A percentile compares a stretch with the other conserved stretches of the same genome.
phyloP scores from a whole-genome alignment of 2,888 invertebrate genomes.

The Neoscelio sp. region DNA sequence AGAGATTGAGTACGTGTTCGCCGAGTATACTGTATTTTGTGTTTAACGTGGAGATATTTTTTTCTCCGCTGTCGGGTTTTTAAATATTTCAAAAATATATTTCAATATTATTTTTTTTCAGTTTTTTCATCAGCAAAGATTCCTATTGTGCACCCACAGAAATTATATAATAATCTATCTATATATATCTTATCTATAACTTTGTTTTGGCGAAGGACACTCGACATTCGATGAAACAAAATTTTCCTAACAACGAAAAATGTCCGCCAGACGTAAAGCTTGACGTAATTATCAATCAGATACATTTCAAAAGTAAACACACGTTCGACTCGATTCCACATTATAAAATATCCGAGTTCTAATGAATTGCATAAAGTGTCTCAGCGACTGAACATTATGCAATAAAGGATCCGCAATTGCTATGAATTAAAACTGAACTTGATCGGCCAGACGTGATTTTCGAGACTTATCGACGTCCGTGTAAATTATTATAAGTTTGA shows the following conservation, averaged over 20 bases:
- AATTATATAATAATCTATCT: constrained; percentile 19
- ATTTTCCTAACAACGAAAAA: constrained; percentile 15
- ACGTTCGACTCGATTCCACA: background rate
- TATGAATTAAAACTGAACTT: constrained; percentile 22
- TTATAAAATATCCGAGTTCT: constrained; percentile 16
- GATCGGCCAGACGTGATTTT: constrained; percentile 31
- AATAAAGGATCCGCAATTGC: constrained; percentile 26
- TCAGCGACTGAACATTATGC: background rate
- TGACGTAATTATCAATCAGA: constrained; percentile 49
- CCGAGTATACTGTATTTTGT: constrained; percentile 15
- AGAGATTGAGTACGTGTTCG: constrained; percentile 36
- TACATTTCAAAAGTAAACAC: constrained; percentile 32
- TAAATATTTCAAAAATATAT: no score
- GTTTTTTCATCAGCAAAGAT: no score
- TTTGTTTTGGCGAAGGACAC: constrained; percentile 39
- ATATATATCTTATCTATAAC: constrained; percentile 42
- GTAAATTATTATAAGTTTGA: constrained; percentile 24
- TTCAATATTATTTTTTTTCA: no score
- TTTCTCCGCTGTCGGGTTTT: no score
- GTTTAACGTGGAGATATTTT: constrained; percentile 17
- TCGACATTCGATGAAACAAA: constrained; percentile 24
- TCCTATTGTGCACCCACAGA: no score
- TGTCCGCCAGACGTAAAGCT: constrained; percentile 25
- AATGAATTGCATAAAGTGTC: constrained; percentile 7
- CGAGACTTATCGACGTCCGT: constrained; percentile 27